Evolutionary conservation across 2,888 invertebrate species (phyloP).

Genomic region (Brachycybe producta): DNA sequence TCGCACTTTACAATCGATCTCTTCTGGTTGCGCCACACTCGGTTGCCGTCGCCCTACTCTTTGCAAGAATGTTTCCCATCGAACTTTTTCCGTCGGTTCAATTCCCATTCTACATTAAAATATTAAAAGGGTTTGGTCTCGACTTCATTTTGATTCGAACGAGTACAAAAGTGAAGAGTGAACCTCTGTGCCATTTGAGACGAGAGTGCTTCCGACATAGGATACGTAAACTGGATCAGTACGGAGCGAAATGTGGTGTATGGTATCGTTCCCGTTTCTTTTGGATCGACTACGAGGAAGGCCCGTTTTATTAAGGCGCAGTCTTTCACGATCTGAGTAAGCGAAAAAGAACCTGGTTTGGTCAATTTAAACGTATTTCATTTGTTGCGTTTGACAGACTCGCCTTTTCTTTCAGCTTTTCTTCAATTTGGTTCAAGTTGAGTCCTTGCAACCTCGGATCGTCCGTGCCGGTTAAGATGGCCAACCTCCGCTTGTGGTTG

Average conservation of each 20-base stretch:
- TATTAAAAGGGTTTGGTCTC: too few species aligned
- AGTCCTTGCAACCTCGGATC: background rate
- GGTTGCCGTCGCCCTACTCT: too few species aligned
- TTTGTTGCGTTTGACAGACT: background rate
- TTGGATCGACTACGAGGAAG: conserved; percentile 1
- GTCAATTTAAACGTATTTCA: background rate
- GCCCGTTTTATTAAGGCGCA: background rate
- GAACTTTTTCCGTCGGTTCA: background rate
- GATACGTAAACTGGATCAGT: conserved; percentile 6
- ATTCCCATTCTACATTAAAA: background rate
- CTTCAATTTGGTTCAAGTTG: background rate
- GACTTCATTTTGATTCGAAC: too few species aligned
- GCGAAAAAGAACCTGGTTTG: background rate
- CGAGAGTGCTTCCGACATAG: conserved; percentile 1
- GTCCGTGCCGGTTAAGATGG: background rate
- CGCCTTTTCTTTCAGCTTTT: conserved; percentile 4
- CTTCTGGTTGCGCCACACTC: too few species aligned
- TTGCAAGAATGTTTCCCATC: background rate
- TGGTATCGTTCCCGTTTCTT: background rate
- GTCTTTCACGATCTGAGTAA: background rate
- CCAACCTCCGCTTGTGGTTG: background rate
- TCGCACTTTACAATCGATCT: too few species aligned
- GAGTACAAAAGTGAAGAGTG: too few species aligned
- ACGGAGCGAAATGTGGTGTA: background rate
- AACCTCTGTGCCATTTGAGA: background rate